Percentiles rank a stretch among this genome's conserved stretches.
These are phyloP conservation scores for Thripadectes ignobilis DNA, from an alignment of 2,797 vertebrate genomes.

Conservation along the genomic window DNA sequence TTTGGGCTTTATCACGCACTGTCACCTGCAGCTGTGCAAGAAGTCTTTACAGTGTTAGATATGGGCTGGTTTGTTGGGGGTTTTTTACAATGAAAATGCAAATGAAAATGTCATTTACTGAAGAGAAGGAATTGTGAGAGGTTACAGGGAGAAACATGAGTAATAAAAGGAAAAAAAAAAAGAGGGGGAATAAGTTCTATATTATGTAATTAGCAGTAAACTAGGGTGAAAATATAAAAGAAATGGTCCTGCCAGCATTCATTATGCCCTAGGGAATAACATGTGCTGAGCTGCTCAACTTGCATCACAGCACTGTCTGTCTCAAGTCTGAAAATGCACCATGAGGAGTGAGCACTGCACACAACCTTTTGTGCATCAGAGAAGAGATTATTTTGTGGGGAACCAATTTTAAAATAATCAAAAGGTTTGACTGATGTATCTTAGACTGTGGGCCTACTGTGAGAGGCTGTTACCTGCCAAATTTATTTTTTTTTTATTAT, in stretches of 20 bases:
- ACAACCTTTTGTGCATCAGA: not conserved
- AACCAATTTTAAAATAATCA: not conserved
- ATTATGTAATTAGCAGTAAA: slow-evolving; percentile 43
- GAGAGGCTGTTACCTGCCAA: not conserved
- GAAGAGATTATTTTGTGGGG: not conserved
- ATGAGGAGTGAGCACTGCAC: not conserved
- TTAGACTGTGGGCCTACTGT: not conserved
- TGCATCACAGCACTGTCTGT: not conserved
- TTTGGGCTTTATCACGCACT: not conserved
- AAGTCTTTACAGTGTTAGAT: not conserved
- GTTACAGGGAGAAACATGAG: not conserved
- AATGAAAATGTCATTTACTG: slow-evolving; percentile 7
- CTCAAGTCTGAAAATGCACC: not conserved
- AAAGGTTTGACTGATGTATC: not conserved
- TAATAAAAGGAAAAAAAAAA: not conserved
- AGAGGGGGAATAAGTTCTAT: not conserved
- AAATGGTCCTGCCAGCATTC: slow-evolving; percentile 1
- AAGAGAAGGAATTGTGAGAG: not conserved
- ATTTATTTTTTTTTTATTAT: not conserved
- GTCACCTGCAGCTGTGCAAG: not conserved
- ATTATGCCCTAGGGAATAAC: not conserved
- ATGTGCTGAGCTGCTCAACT: slow-evolving; percentile 1
- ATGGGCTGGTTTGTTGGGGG: not conserved
- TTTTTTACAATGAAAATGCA: slow-evolving; percentile 2
- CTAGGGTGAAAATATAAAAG: not conserved